phyloP scores from a whole-genome alignment of 2,113 vertebrate species.

The Oreamnos americanus region DNA sequence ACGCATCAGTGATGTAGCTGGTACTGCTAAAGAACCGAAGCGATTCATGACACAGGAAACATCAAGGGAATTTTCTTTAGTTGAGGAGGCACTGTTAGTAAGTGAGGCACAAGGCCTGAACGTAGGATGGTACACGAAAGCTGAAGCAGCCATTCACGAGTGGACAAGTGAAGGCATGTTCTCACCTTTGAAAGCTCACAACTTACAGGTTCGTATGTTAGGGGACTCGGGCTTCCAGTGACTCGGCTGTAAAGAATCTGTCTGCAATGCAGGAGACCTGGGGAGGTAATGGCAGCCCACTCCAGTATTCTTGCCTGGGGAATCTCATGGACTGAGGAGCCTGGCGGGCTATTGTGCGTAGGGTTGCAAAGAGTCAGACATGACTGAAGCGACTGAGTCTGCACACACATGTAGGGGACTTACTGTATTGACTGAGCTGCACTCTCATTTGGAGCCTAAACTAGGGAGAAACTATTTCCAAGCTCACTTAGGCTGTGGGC shows the following conservation, averaged over 20 bases:
- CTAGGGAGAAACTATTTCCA: neutral
- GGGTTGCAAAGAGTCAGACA: neutral
- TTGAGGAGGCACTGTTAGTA: neutral
- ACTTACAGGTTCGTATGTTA: neutral
- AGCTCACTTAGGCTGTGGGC: neutral
- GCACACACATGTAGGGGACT: neutral
- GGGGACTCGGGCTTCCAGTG: neutral
- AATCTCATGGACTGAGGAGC: neutral
- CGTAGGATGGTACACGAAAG: neutral
- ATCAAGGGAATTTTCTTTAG: neutral
- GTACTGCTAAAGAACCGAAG: neutral
- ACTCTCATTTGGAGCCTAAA: neutral
- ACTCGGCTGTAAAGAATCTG: neutral
- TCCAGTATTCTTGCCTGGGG: neutral
- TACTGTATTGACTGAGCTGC: neutral
- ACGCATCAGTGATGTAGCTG: neutral
- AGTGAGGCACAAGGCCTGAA: neutral
- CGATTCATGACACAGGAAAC: neutral
- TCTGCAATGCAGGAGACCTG: neutral
- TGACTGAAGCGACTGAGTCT: neutral
- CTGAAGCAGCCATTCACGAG: neutral
- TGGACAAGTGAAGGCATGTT: neutral
- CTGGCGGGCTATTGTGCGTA: fast-evolving
- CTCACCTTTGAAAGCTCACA: neutral
- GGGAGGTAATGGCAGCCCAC: neutral